Percentiles rank a stretch among this genome's conserved stretches.
phyloP scores from a whole-genome alignment of 2,888 invertebrate species.

The Drosophila dives region DNA sequence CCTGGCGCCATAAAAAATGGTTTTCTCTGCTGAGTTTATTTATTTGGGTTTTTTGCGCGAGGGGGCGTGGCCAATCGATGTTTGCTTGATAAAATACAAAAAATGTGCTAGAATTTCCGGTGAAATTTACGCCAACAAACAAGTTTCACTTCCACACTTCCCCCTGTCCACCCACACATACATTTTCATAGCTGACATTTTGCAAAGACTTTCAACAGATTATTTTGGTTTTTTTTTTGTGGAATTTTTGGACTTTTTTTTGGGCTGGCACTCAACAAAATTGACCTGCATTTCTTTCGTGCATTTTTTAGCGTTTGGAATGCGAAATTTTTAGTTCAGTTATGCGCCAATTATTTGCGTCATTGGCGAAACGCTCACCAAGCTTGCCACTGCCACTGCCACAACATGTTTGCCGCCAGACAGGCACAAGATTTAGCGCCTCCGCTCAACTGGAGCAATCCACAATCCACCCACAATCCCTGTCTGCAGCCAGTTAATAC shows the following conservation, averaged over 20 bases:
- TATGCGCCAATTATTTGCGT: constrained; percentile 22
- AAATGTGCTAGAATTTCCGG: constrained; percentile 61
- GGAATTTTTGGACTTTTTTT: constrained; percentile 38
- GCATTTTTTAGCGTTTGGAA: constrained; percentile 3
- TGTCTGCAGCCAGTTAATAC: constrained; percentile 1
- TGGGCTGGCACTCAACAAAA: constrained; percentile 41
- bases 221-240: constrained; percentile 35
- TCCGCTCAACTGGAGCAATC: constrained; percentile 1
- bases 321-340: constrained; percentile 9
- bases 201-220: constrained; percentile 43
- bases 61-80: constrained; percentile 56
- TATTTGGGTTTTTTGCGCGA: constrained; percentile 52
- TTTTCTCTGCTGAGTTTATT: constrained; percentile 70
- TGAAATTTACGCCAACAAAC: constrained; percentile 54
- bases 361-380: background rate
- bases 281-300: constrained; percentile 63
- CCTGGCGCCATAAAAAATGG: constrained; percentile 37
- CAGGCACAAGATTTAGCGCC: constrained; percentile 1
- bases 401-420: background rate
- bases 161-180: background rate
- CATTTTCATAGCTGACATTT: constrained; percentile 32
- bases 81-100: constrained; percentile 57
- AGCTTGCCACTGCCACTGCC: background rate
- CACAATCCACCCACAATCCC: background rate
- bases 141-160: constrained; percentile 1